phyloP scores from a whole-genome alignment of 2,113 vertebrate genomes.

The Rostratula benghalensis region DNA sequence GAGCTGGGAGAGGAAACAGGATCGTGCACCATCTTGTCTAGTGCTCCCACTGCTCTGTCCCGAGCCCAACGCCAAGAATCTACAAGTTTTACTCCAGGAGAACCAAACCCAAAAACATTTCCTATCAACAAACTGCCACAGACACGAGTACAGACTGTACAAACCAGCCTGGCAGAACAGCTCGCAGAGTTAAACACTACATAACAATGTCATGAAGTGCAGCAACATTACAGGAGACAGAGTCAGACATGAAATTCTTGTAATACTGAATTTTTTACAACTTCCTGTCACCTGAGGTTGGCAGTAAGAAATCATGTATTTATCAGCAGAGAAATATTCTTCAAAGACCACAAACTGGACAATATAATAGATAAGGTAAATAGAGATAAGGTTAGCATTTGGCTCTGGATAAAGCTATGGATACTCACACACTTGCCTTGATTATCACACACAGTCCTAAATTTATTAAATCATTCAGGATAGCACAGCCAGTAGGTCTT shows the following conservation, averaged over 20 bases:
- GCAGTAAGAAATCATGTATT: not conserved
- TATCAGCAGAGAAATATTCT: not conserved
- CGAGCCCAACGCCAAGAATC: not conserved
- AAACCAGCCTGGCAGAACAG: not conserved
- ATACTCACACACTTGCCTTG: not conserved
- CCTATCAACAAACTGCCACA: not conserved
- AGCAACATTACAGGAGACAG: not conserved
- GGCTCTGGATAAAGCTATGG: not conserved
- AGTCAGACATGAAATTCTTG: not conserved
- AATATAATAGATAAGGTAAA: not conserved
- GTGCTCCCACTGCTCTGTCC: not conserved
- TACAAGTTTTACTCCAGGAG: not conserved
- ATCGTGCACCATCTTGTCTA: constrained; percentile 52
- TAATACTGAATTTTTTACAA: not conserved
- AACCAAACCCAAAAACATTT: not conserved
- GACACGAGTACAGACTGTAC: not conserved
- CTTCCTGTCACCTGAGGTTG: constrained; percentile 50
- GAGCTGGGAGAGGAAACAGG: constrained; percentile 27
- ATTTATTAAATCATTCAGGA: not conserved
- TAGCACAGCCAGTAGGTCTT: not conserved
- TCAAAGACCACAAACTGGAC: not conserved
- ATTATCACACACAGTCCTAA: not conserved
- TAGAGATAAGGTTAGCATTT: not conserved
- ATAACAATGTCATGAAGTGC: constrained; percentile 48
- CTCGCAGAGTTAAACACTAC: constrained; percentile 12